Evolutionary conservation across 1,140 invertebrate species (phyloP).

Genomic region (Conus ventricosus): DNA sequence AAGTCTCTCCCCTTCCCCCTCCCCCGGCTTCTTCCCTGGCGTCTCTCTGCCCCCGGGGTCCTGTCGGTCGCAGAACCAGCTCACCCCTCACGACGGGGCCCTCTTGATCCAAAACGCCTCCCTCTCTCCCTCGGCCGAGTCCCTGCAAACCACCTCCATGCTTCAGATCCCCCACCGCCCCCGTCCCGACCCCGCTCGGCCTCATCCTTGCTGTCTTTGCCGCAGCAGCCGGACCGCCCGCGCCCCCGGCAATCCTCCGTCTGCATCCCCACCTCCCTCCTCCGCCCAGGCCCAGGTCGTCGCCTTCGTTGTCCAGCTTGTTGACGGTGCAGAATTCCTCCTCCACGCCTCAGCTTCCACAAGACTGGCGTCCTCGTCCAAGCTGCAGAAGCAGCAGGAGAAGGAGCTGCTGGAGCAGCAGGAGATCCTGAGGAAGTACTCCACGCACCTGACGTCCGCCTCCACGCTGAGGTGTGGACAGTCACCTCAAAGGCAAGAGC

Average conservation of each 20-base stretch:
- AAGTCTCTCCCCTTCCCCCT: neutral
- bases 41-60: neutral
- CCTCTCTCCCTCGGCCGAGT: neutral
- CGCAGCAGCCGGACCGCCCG: neutral
- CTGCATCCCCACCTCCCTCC: neutral
- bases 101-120: neutral
- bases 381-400: conserved; percentile 1
- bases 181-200: neutral
- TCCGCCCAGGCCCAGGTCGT: neutral
- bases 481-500: neutral
- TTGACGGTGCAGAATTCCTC: neutral
- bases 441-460: neutral
- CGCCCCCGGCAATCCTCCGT: neutral
- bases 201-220: neutral
- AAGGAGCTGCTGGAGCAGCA: neutral
- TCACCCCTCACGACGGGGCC: neutral
- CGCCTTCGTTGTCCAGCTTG: neutral
- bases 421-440: neutral
- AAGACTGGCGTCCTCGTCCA: neutral
- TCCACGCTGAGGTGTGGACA: neutral
- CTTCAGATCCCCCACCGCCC: neutral
- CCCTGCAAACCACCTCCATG: neutral
- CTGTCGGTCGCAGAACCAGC: neutral
- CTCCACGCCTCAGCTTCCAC: neutral
- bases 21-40: neutral